Percentiles rank a stretch among this genome's conserved stretches.
Conservation (phyloP, 2,888 invertebrate species). For the Agrochola lychnidis region DNA sequence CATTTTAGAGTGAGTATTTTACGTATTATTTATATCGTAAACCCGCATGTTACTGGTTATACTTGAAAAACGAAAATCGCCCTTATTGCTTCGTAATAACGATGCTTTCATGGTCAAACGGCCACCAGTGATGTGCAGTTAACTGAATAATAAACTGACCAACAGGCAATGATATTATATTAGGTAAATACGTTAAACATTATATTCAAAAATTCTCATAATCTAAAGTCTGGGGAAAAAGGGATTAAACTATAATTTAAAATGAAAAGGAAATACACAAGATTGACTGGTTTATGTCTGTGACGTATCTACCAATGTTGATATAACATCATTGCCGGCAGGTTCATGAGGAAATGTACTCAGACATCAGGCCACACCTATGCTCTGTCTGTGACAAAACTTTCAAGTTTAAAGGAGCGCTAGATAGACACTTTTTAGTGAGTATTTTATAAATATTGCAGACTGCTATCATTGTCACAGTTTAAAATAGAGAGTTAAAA, state of each 20-base stretch:
- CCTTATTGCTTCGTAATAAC: neutral
- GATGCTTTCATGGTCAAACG: neutral
- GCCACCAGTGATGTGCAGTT: neutral
- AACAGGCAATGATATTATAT: conserved; percentile 45
- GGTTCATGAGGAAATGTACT: conserved; percentile 80
- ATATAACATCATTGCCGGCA: conserved; percentile 67
- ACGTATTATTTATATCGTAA: neutral
- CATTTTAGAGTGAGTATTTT: conserved; percentile 75
- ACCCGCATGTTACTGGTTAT: fast-evolving
- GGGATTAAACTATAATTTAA: neutral
- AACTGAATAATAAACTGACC: neutral
- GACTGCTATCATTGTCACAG: neutral
- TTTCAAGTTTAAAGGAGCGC: conserved; percentile 81
- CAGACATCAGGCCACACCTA: conserved; percentile 61
- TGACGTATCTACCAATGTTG: conserved; percentile 22
- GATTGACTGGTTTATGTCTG: neutral
- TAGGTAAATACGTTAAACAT: conserved; percentile 14
- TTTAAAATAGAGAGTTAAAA: too few relatives aligned
- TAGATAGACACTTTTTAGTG: conserved; percentile 79
- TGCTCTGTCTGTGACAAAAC: conserved; percentile 79
- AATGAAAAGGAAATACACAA: neutral
- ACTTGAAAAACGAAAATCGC: neutral
- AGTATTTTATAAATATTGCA: conserved; percentile 33
- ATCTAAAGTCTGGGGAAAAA: neutral
- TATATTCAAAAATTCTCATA: neutral